phyloP scores from a whole-genome alignment of 2,888 invertebrate genomes.

The Mayetiola destructor region DNA sequence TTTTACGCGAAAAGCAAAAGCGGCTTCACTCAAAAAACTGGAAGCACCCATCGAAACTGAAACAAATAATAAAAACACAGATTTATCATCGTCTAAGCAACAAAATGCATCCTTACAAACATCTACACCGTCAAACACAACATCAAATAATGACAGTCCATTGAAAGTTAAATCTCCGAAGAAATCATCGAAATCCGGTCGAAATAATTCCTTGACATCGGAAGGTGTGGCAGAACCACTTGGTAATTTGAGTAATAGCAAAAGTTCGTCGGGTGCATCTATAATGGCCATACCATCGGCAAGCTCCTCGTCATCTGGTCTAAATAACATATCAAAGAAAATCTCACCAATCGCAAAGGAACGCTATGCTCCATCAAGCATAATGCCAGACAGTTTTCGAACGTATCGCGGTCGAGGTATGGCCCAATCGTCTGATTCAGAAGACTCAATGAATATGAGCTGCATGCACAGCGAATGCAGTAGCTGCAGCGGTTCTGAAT shows the following conservation, averaged over 20 bases:
- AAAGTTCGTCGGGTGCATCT: neutral
- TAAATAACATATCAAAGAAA: neutral
- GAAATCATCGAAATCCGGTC: no score
- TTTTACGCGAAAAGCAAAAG: slow-evolving; percentile 57
- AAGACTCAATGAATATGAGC: slow-evolving; percentile 25
- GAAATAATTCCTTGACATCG: neutral
- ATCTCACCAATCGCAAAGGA: neutral
- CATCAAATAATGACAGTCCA: no score
- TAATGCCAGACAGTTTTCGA: slow-evolving; percentile 38
- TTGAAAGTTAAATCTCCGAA: no score
- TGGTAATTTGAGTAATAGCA: neutral
- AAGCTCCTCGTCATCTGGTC: neutral
- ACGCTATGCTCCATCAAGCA: neutral
- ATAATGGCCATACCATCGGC: neutral
- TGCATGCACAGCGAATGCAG: slow-evolving; percentile 30
- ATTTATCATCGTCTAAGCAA: no score
- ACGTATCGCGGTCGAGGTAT: slow-evolving; percentile 38
- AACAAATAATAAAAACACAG: neutral
- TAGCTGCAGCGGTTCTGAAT: slow-evolving; percentile 33
- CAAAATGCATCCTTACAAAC: neutral
- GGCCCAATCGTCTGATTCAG: slow-evolving; percentile 32
- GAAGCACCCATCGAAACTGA: slow-evolving; percentile 28
- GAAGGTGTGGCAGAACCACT: neutral
- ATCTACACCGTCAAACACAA: neutral
- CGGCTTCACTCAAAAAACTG: slow-evolving; percentile 25